These are phyloP conservation scores for Oscheius myriophilus DNA, from an alignment of 2,888 invertebrate species.

Conservation along the genomic window DNA sequence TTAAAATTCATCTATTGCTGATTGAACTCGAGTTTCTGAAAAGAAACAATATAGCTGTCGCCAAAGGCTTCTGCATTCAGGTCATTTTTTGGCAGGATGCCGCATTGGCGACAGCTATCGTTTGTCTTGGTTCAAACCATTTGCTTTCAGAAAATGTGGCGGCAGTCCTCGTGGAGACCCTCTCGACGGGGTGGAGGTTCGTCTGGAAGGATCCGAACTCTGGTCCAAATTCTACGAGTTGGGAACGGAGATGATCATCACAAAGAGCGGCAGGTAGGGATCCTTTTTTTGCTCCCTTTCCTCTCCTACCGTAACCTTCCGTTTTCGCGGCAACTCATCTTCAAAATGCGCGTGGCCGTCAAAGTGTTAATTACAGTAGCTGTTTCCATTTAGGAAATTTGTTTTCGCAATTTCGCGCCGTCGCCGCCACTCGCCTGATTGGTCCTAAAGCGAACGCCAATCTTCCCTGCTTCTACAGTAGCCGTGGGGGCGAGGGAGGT, in stretches of 20 bases:
- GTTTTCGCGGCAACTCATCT: constrained; percentile 15
- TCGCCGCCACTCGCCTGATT: too few relatives aligned
- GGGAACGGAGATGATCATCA: constrained; percentile 97
- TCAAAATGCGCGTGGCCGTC: constrained; percentile 2
- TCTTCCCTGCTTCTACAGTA: constrained; percentile 20
- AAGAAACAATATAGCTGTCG: too few relatives aligned
- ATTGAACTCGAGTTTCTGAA: too few relatives aligned
- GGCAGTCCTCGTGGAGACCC: constrained; percentile 25
- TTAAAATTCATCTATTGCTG: too few relatives aligned
- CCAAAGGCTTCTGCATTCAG: too few relatives aligned
- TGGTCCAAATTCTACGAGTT: constrained; percentile 91
- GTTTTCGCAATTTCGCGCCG: constrained; percentile 4
- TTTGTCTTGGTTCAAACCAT: too few relatives aligned
- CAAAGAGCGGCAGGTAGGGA: constrained; percentile 89
- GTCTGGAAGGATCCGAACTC: constrained; percentile 92
- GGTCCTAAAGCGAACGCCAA: constrained; percentile 2
- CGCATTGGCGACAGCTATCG: too few relatives aligned
- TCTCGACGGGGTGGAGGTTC: constrained; percentile 79
- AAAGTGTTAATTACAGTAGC: constrained; percentile 29
- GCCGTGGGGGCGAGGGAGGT: constrained; percentile 9
- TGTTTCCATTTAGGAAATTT: constrained; percentile 22
- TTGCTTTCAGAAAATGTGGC: constrained; percentile 18
- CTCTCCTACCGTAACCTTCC: not conserved
- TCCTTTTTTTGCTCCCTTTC: constrained; percentile 6
- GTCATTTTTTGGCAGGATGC: too few relatives aligned